These are phyloP conservation scores for Alaudala cheleensis DNA, from an alignment of 2,113 vertebrate species.

Conservation along the genomic window DNA sequence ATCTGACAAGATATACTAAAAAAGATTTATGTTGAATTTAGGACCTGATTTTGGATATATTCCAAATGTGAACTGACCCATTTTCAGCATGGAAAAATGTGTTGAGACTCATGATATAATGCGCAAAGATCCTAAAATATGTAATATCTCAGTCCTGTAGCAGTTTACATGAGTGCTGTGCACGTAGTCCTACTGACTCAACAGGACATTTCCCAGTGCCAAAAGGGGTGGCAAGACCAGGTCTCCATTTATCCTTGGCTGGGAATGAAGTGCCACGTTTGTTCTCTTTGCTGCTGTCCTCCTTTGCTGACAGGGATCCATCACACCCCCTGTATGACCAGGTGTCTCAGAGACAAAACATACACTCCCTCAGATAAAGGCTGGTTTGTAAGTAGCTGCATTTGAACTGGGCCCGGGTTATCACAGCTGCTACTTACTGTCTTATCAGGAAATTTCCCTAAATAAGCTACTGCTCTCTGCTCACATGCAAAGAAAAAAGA, in stretches of 20 bases:
- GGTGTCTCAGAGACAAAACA: slow-evolving; percentile 35
- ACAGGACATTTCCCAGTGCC: neutral
- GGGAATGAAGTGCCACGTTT: neutral
- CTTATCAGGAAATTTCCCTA: slow-evolving; percentile 44
- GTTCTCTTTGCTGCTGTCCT: neutral
- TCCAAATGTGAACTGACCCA: neutral
- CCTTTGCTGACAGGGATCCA: neutral
- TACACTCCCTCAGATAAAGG: neutral
- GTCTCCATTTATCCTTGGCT: neutral
- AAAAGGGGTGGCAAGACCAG: neutral
- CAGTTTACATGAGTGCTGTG: neutral
- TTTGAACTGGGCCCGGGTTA: neutral
- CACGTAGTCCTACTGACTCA: neutral
- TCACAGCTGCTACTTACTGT: neutral
- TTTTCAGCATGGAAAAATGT: neutral
- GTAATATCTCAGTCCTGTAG: neutral
- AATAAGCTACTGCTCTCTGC: slow-evolving; percentile 5
- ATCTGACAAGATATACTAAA: neutral
- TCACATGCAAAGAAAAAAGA: neutral
- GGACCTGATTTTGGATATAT: neutral
- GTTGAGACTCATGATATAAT: neutral
- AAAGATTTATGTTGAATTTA: neutral
- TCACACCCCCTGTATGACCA: neutral
- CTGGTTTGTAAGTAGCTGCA: neutral
- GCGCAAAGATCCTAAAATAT: neutral